Conservation (phyloP, 2,113 vertebrate genomes). For the Ptychochromis oligacanthus region DNA sequence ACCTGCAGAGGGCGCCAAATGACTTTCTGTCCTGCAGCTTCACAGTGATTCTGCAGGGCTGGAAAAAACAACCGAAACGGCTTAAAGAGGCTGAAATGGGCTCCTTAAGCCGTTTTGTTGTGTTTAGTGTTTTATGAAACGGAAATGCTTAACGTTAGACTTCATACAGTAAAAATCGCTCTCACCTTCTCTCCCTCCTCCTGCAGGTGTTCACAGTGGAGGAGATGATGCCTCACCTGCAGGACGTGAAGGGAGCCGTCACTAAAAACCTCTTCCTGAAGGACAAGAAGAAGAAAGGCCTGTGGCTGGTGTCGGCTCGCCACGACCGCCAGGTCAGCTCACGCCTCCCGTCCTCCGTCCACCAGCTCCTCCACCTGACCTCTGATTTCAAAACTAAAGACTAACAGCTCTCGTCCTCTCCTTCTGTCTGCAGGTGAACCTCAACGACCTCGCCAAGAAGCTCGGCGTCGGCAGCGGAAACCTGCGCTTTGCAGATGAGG, state of each 20-base stretch:
- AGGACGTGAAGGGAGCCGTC: conserved; percentile 85
- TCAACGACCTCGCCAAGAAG: conserved; percentile 91
- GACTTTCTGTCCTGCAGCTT: background rate
- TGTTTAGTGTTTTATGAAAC: too few species aligned
- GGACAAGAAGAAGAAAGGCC: conserved; percentile 93
- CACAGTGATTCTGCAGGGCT: background rate
- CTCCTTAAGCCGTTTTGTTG: too few species aligned
- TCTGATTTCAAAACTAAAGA: background rate
- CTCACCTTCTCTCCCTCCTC: background rate
- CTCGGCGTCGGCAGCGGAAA: conserved; percentile 89
- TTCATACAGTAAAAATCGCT: too few species aligned
- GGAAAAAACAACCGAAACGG: background rate
- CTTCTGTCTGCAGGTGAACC: conserved; percentile 69
- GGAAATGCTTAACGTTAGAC: too few species aligned
- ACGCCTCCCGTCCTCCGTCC: too few species aligned
- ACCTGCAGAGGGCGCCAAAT: conserved; percentile 25
- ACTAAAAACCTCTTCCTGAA: conserved; percentile 95
- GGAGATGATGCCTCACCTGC: conserved; percentile 94
- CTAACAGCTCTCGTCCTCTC: background rate
- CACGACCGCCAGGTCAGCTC: conserved; percentile 85
- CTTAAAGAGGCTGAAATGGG: background rate
- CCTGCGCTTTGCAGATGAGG: conserved; percentile 90
- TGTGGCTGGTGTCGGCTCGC: conserved; percentile 88
- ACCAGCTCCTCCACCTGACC: background rate
- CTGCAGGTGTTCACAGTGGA: conserved; percentile 92